phyloP scores from a whole-genome alignment of 2,113 vertebrate genomes.

The Murina feae region DNA sequence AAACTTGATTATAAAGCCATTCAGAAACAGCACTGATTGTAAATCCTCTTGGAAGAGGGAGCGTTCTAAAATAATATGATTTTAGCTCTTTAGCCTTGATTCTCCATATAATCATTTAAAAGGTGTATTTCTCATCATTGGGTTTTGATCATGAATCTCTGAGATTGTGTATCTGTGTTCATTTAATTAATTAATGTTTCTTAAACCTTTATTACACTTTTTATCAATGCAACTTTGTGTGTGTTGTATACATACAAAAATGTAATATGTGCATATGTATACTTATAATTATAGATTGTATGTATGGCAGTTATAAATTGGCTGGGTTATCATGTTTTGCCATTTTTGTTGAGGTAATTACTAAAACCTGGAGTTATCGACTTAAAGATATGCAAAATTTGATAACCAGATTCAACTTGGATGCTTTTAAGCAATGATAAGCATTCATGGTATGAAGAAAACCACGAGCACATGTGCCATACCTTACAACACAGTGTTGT shows the following conservation, averaged over 20 bases:
- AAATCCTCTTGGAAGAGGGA: not conserved
- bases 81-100: not conserved
- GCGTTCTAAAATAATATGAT: not conserved
- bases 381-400: not conserved
- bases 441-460: not conserved
- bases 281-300: not conserved
- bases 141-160: not conserved
- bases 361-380: not conserved
- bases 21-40: not conserved
- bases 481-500: not conserved
- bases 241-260: not conserved
- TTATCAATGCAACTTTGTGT: not conserved
- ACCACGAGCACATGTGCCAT: not conserved
- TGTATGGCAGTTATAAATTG: not conserved
- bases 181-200: not conserved
- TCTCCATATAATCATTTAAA: not conserved
- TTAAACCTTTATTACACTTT: not conserved
- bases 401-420: not conserved
- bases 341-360: not conserved
- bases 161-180: not conserved
- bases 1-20: not conserved
- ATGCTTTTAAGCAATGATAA: not conserved
- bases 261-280: not conserved
- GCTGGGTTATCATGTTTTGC: not conserved
- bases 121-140: not conserved